Percentiles rank a stretch among this genome's conserved stretches.
phyloP scores from a whole-genome alignment of 2,113 vertebrate species.

The Vidua chalybeata region DNA sequence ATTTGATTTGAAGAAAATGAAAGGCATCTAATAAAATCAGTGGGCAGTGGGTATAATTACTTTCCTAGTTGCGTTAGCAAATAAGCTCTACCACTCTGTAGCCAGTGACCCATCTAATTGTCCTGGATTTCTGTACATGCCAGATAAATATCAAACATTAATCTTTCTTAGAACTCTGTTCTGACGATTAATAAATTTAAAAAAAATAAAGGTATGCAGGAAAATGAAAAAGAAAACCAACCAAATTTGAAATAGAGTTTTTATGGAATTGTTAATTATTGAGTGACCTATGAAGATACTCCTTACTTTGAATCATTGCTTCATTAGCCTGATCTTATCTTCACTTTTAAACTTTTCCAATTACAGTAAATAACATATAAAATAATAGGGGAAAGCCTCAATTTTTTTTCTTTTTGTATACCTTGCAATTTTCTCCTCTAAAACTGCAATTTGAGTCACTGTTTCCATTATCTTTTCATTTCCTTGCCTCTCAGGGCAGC shows the following conservation, averaged over 20 bases:
- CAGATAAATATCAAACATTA: neutral
- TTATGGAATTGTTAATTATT: neutral
- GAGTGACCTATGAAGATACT: neutral
- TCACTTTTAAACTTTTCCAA: neutral
- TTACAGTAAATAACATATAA: neutral
- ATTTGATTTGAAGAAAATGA: slow-evolving; percentile 9
- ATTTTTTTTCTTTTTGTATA: neutral
- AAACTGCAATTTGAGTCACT: neutral
- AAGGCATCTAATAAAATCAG: neutral
- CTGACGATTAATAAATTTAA: neutral
- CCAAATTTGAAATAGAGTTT: neutral
- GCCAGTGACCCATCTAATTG: neutral
- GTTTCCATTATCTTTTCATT: slow-evolving; percentile 25
- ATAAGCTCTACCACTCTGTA: neutral
- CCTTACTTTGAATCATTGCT: neutral
- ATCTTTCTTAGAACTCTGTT: neutral
- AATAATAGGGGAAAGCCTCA: neutral
- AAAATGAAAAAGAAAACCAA: neutral
- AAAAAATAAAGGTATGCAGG: neutral
- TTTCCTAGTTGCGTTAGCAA: neutral
- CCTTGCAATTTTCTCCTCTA: neutral
- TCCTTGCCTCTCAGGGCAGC: slow-evolving; percentile 56
- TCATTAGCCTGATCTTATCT: neutral
- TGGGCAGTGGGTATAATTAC: neutral
- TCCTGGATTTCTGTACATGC: neutral